Conservation (phyloP, 2,113 vertebrate genomes). For the Entelurus aequoreus region DNA sequence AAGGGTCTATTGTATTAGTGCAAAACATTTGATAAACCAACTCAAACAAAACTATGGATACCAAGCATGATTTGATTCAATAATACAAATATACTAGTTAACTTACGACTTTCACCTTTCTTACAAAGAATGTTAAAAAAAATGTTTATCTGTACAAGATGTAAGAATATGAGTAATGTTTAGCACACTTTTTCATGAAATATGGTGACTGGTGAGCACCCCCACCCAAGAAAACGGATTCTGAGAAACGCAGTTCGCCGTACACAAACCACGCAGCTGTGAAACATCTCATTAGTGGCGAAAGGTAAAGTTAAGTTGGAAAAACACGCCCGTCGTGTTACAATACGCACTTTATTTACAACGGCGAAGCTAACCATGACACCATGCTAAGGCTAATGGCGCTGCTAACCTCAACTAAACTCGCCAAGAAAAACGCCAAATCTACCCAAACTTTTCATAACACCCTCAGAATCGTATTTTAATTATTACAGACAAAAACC, state of each 20-base stretch:
- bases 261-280: slow-evolving; percentile 7
- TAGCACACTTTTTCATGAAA: slow-evolving; percentile 9
- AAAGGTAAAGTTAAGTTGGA: neutral
- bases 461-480: neutral
- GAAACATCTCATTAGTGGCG: neutral
- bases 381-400: slow-evolving; percentile 24
- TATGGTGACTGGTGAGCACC: slow-evolving; percentile 11
- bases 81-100: too few species aligned
- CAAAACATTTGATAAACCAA: too few species aligned
- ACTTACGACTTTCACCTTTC: too few species aligned
- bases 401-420: slow-evolving; percentile 16
- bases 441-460: neutral
- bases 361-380: neutral
- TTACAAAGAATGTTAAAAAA: too few species aligned
- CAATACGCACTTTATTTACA: too few species aligned
- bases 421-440: neutral
- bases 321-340: neutral
- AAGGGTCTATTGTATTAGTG: too few species aligned
- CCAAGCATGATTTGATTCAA: too few species aligned
- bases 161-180: too few species aligned
- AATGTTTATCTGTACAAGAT: too few species aligned
- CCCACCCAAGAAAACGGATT: slow-evolving; percentile 19
- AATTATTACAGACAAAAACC: neutral
- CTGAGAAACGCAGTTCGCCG: slow-evolving; percentile 14
- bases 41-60: too few species aligned